Evolutionary conservation across 37 sponge, comb jelly and placozoan genomes (phyloP).

Genomic region (Theonella swinhoei): DNA sequence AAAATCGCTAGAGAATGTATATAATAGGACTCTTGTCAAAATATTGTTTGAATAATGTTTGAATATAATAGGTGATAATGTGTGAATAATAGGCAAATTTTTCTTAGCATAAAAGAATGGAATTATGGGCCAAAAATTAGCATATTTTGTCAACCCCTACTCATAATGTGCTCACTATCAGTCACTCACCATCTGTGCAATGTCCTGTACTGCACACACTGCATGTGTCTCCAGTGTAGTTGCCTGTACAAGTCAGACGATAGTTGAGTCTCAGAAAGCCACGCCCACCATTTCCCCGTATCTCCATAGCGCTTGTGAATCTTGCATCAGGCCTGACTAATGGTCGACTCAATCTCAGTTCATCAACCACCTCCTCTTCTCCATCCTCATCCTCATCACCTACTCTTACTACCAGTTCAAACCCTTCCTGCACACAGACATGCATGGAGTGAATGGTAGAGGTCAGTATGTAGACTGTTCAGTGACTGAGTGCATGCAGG

Average conservation of each 20-base stretch:
- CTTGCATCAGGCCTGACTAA: neutral
- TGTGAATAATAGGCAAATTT: too few species aligned
- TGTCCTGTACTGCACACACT: neutral
- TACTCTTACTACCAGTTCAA: neutral
- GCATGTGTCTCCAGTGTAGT: neutral
- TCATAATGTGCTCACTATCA: too few species aligned
- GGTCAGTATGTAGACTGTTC: too few species aligned
- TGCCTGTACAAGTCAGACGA: neutral
- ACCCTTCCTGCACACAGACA: conserved; percentile 6
- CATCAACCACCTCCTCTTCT: neutral
- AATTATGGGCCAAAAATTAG: too few species aligned
- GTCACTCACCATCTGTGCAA: neutral
- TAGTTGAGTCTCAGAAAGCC: neutral
- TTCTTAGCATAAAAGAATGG: too few species aligned
- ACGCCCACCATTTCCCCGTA: neutral
- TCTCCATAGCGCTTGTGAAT: neutral
- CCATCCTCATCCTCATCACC: neutral
- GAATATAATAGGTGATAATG: too few species aligned
- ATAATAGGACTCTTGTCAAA: too few species aligned
- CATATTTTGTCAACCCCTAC: too few species aligned
- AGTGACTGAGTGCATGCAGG: too few species aligned
- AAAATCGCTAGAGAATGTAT: too few species aligned
- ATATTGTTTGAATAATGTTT: too few species aligned
- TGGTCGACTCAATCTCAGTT: neutral
- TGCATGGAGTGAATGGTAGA: too few species aligned